Percentiles rank a stretch among this genome's conserved stretches.
phyloP scores from a whole-genome alignment of 1,140 invertebrate genomes.

The Nilaparvata lugens region DNA sequence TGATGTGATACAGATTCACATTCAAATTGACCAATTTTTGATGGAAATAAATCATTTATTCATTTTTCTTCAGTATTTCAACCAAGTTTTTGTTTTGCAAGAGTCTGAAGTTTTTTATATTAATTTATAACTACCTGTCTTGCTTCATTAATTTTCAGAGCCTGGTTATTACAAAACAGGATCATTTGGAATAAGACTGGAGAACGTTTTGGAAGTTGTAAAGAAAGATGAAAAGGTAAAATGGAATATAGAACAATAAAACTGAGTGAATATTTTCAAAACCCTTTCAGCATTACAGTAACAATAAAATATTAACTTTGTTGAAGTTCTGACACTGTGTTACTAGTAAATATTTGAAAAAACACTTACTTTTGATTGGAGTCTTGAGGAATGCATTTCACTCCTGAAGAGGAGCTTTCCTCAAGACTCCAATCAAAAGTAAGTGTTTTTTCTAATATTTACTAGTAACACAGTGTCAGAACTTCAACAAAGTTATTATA shows the following conservation, averaged over 20 bases:
- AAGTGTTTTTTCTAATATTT: no score
- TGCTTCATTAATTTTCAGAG: slow-evolving; percentile 41
- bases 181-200: slow-evolving; percentile 84
- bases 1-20: no score
- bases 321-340: no score
- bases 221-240: slow-evolving; percentile 39
- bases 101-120: background rate
- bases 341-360: no score
- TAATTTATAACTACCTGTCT: background rate
- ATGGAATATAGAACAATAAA: background rate
- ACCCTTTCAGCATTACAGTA: background rate
- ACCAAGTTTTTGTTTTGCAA: background rate
- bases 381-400: no score
- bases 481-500: no score
- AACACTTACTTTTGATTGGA: no score
- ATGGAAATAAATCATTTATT: no score
- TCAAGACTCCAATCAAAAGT: no score
- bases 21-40: no score
- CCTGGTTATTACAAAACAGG: slow-evolving; percentile 72
- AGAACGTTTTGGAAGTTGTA: slow-evolving; percentile 83
- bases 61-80: background rate
- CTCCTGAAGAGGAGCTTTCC: no score
- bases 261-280: background rate
- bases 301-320: background rate
- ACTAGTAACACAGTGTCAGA: no score